Percentiles rank a stretch among this genome's conserved stretches.
phyloP scores from a whole-genome alignment of 2,888 invertebrate species.

The Nemapogon koenigi region DNA sequence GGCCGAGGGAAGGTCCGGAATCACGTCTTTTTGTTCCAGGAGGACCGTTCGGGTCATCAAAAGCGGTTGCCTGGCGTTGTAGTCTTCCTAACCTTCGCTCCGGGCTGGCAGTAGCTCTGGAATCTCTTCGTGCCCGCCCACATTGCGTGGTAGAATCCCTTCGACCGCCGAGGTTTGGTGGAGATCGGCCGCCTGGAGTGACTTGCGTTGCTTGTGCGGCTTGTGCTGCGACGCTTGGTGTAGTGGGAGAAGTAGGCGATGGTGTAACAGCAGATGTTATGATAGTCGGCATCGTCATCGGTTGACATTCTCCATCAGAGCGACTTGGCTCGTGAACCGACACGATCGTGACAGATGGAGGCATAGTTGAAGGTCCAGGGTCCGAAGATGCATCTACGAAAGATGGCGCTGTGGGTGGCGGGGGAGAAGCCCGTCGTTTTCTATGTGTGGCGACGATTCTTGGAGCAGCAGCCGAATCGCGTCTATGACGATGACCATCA shows the following conservation, averaged over 20 bases:
- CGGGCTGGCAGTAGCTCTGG: slow-evolving; percentile 70
- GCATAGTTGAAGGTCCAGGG: slow-evolving; percentile 63
- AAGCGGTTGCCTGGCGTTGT: slow-evolving; percentile 87
- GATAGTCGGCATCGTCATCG: slow-evolving; percentile 76
- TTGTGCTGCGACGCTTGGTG: slow-evolving; percentile 27
- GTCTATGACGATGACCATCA: slow-evolving; percentile 71
- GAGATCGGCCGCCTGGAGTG: slow-evolving; percentile 40
- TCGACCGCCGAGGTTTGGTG: slow-evolving; percentile 63
- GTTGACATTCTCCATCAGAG: slow-evolving; percentile 69
- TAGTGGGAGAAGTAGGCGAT: slow-evolving; percentile 79
- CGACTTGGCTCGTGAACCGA: slow-evolving; percentile 55
- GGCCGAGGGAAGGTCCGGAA: slow-evolving; percentile 85
- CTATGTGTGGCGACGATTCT: slow-evolving; percentile 69
- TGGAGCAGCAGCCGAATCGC: slow-evolving; percentile 72
- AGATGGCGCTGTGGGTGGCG: slow-evolving; percentile 50
- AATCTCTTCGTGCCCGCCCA: slow-evolving; percentile 71
- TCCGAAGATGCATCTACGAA: slow-evolving; percentile 69
- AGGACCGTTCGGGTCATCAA: slow-evolving; percentile 83
- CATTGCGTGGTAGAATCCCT: slow-evolving; percentile 89
- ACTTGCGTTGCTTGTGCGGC: slow-evolving; percentile 26
- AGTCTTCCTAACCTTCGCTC: slow-evolving; percentile 74
- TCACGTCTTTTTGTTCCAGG: slow-evolving; percentile 74
- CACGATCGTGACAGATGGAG: slow-evolving; percentile 54
- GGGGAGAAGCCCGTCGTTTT: slow-evolving; percentile 56
- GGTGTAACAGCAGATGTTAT: slow-evolving; percentile 85